Base-by-base conservation (phyloP, 2,888 invertebrate genomes). In the Emesis furor region DNA sequence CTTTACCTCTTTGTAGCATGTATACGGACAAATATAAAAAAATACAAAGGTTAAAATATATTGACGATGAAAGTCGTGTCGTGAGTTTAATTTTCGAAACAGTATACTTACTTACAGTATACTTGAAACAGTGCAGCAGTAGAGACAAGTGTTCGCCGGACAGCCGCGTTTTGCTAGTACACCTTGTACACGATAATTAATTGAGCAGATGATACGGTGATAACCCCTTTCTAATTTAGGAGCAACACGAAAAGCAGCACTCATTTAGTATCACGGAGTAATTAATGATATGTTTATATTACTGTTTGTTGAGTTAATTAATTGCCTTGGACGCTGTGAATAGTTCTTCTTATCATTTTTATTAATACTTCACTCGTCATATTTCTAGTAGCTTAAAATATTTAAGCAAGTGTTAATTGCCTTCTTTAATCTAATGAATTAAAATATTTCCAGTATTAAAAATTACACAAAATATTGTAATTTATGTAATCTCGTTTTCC, bases 381-480 rank as follows among this genome's bases (percentile, higher is more conserved):
- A 65, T 65, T 65, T 65, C 32, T 65, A 65, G 30, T 65, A 24
- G 62, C 62, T 32, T 30, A 65, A 46, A 46, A 46, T 46, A 30
- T 65, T 65, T 62, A 32, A 62, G 62, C 62, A 62, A 62, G 62
- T 62, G 62, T 62, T 62, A 62, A 62, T 62, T 62, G 30, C 30
- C 32, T 62, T 30, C 62, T 32, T 7, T 62, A 62, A 62, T 62
- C 10, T 30, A 24, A 30, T 62, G 30, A 62, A 62, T 62, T 62
- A 32, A 62, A 62, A 62, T 62, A 62, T 32, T 62, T 62, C 62
- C 32, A 32, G 24, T 24, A 62, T 30, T 12, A 62, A 30, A 62
- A 12, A 30, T 32, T 30, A 12, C 12, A 46, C n/a, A 62, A 62
- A 12, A 30, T 62, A 62, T 62, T 62, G 32, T 62, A 62, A 62